phyloP scores from a whole-genome alignment of 2,888 invertebrate genomes.

The Formica aserva region DNA sequence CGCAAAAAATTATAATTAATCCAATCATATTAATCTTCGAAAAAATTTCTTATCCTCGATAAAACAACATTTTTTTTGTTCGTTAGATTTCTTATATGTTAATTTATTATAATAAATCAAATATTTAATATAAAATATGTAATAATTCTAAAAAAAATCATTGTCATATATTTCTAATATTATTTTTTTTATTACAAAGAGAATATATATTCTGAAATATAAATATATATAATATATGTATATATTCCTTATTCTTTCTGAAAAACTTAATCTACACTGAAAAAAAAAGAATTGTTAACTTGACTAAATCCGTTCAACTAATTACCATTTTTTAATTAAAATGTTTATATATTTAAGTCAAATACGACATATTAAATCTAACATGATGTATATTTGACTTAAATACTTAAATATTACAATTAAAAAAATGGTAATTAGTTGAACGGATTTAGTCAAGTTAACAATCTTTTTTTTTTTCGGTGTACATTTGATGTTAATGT shows the following conservation, averaged over 20 bases:
- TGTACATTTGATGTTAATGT: background rate
- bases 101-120: background rate
- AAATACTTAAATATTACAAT: too few relatives aligned
- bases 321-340: too few relatives aligned
- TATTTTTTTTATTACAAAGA: background rate
- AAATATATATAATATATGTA: background rate
- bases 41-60: background rate
- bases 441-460: too few relatives aligned
- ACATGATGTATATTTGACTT: too few relatives aligned
- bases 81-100: background rate
- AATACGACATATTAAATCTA: too few relatives aligned
- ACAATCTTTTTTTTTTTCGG: too few relatives aligned
- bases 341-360: too few relatives aligned
- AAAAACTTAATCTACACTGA: background rate
- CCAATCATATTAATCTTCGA: background rate
- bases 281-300: too few relatives aligned
- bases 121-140: background rate
- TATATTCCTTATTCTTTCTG: background rate
- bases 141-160: background rate
- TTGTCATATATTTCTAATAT: background rate
- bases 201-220: background rate
- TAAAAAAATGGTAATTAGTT: too few relatives aligned
- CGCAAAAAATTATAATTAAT: slow-evolving; percentile 23
- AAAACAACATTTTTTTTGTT: background rate
- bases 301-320: too few relatives aligned